These are phyloP conservation scores for Pluvialis apricaria DNA, from an alignment of 2,113 vertebrate genomes.

Conservation along the genomic window DNA sequence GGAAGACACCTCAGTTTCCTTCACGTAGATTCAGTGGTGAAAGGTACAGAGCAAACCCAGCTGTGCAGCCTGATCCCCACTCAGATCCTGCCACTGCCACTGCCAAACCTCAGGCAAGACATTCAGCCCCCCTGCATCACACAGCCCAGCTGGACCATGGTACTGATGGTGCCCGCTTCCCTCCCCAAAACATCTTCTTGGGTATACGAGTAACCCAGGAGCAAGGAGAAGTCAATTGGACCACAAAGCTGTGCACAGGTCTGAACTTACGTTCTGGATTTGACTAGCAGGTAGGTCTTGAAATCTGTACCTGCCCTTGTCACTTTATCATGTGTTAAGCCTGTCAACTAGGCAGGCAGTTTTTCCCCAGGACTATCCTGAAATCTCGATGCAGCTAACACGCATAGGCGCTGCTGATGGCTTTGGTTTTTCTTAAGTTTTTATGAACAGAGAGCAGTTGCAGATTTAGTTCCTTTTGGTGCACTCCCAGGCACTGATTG, in stretches of 20 bases:
- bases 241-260: not conserved
- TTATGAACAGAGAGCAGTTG: not conserved
- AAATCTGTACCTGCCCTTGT: not conserved
- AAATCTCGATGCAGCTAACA: not conserved
- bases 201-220: not conserved
- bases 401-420: not conserved
- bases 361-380: not conserved
- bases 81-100: not conserved
- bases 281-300: not conserved
- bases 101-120: not conserved
- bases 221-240: not conserved
- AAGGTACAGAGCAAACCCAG: not conserved
- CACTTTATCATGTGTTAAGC: not conserved
- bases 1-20: not conserved
- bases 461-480: not conserved
- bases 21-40: not conserved
- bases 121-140: not conserved
- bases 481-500: not conserved
- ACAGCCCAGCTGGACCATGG: not conserved
- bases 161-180: accelerated
- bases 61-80: accelerated
- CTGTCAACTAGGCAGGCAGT: not conserved
- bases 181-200: not conserved
- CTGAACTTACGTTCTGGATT: not conserved
- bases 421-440: not conserved